phyloP scores from a whole-genome alignment of 2,888 invertebrate genomes.

The Aricia artaxerxes region DNA sequence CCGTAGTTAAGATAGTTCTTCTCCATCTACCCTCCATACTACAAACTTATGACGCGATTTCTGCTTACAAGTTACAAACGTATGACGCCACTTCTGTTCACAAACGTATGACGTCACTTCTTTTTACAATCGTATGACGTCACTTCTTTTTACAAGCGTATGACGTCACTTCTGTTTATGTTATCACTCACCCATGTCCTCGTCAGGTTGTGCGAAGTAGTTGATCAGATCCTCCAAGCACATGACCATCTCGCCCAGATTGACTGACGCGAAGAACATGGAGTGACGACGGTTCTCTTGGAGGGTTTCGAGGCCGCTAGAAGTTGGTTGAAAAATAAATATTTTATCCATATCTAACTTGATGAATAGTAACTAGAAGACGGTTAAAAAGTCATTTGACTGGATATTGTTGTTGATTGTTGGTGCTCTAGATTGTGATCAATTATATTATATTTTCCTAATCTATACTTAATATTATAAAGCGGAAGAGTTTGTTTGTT shows the following conservation, averaged over 20 bases:
- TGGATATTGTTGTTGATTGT: too few relatives aligned
- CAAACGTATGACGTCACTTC: too few relatives aligned
- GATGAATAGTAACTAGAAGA: too few relatives aligned
- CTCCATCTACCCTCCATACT: too few relatives aligned
- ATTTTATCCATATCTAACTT: too few relatives aligned
- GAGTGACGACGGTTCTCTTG: conserved; percentile 93
- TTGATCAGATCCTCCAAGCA: conserved; percentile 99
- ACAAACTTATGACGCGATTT: background rate
- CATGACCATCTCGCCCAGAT: conserved; percentile 98
- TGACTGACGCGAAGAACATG: conserved; percentile 94
- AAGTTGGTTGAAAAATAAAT: conserved; percentile 8
- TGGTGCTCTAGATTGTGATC: too few relatives aligned
- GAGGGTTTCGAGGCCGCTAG: conserved; percentile 95
- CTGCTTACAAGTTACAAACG: too few relatives aligned
- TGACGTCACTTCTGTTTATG: background rate
- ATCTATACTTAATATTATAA: too few relatives aligned
- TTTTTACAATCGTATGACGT: background rate
- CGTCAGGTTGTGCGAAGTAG: conserved; percentile 99
- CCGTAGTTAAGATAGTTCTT: too few relatives aligned
- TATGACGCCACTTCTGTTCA: background rate
- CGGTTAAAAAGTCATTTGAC: too few relatives aligned
- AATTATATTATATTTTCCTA: too few relatives aligned
- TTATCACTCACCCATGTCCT: conserved; percentile 92
- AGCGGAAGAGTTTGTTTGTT: too few relatives aligned
- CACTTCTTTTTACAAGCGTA: background rate